These are phyloP conservation scores for Dasypus novemcinctus DNA, from an alignment of 2,113 vertebrate species.

Conservation along the genomic window DNA sequence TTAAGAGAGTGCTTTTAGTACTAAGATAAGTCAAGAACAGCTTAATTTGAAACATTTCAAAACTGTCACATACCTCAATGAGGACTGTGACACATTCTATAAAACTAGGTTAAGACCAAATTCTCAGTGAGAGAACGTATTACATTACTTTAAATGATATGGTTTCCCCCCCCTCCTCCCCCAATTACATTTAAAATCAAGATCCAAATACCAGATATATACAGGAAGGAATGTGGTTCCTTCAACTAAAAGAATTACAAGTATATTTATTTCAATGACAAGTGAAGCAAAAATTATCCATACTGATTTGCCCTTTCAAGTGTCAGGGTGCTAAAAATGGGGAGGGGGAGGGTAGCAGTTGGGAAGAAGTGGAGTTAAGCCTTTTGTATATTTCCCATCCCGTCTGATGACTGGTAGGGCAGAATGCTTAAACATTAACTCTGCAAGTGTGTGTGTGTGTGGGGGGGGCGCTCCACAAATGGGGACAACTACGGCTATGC, in stretches of 20 bases:
- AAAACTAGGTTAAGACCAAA: conserved; percentile 22
- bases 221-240: not conserved
- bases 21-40: conserved; percentile 30
- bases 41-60: conserved; percentile 50
- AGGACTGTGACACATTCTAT: conserved; percentile 15
- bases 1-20: conserved; percentile 25
- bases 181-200: conserved; percentile 36
- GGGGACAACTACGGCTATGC: not conserved
- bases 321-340: not conserved
- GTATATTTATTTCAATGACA: conserved; percentile 52
- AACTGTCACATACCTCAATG: conserved; percentile 48
- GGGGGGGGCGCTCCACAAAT: not conserved
- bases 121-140: not conserved
- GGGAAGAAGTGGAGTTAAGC: not conserved
- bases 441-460: not conserved
- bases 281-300: not conserved
- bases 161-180: not conserved
- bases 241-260: conserved; percentile 38
- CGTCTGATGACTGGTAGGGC: not conserved
- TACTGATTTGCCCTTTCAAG: not conserved
- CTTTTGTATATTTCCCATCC: not conserved
- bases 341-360: not conserved
- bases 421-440: not conserved
- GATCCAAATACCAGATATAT: not conserved
- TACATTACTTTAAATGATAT: not conserved